These are phyloP conservation scores for Sesia bembeciformis DNA, from an alignment of 2,888 invertebrate species.

Conservation along the genomic window DNA sequence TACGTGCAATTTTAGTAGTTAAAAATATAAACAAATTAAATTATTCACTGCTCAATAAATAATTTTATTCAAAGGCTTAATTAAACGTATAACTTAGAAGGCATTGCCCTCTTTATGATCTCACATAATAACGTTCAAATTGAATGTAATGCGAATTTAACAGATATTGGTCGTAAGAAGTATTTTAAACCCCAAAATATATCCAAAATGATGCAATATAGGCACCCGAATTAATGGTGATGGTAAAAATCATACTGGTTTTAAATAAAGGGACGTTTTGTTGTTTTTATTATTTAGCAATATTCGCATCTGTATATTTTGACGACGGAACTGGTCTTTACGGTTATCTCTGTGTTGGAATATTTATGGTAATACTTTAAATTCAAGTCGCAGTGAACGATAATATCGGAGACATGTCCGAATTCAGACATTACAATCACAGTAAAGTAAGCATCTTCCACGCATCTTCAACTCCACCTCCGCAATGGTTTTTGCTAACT, in stretches of 20 bases:
- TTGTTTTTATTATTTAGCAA: background rate
- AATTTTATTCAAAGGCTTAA: background rate
- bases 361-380: slow-evolving; percentile 36
- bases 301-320: background rate
- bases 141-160: background rate
- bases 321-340: slow-evolving; percentile 36
- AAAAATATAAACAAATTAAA: background rate
- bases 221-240: background rate
- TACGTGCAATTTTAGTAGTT: background rate
- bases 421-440: slow-evolving; percentile 14
- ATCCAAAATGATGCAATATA: background rate
- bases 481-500: slow-evolving; percentile 15
- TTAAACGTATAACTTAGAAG: background rate
- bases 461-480: slow-evolving; percentile 18
- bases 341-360: slow-evolving; percentile 42
- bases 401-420: slow-evolving; percentile 31
- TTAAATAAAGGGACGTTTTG: background rate
- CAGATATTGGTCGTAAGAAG: too few species aligned
- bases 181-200: background rate
- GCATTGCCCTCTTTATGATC: background rate
- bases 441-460: background rate
- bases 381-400: slow-evolving; percentile 33
- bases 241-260: background rate
- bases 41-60: background rate
- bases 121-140: background rate